Evolutionary conservation across 2,797 vertebrate genomes (phyloP).

Genomic region (Poecile montanus): DNA sequence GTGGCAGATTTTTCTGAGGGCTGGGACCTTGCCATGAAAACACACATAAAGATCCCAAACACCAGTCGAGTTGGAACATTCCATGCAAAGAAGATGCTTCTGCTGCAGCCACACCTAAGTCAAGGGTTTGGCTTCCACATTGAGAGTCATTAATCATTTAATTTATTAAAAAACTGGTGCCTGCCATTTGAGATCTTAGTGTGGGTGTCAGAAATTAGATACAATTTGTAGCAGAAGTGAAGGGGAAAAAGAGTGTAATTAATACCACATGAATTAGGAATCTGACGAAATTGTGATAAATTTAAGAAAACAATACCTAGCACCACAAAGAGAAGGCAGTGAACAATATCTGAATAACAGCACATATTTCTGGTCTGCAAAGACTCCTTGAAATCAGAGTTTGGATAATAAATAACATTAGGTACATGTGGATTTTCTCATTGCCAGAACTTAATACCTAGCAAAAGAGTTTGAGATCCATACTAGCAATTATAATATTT

Average conservation of each 20-base stretch:
- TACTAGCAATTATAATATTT: not conserved
- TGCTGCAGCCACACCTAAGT: slow-evolving; percentile 15
- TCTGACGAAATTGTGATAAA: not conserved
- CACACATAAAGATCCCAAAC: slow-evolving; percentile 13
- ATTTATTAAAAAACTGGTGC: not conserved
- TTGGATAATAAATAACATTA: not conserved
- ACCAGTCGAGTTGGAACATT: slow-evolving; percentile 1
- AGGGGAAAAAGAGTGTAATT: not conserved
- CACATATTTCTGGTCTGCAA: not conserved
- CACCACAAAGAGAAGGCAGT: not conserved
- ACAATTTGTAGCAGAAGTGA: not conserved
- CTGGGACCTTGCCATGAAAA: slow-evolving; percentile 13
- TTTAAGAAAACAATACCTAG: not conserved
- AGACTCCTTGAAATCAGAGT: not conserved
- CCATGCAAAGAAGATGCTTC: slow-evolving; percentile 13
- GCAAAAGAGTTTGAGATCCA: not conserved
- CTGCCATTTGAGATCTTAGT: not conserved
- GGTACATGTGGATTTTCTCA: not conserved
- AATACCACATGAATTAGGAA: not conserved
- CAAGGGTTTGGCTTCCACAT: not conserved
- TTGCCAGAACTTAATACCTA: not conserved
- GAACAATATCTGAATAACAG: not conserved
- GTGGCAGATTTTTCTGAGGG: not conserved
- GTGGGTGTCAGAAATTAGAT: slow-evolving; percentile 31
- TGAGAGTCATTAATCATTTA: not conserved